A percentile compares a stretch with the other conserved stretches of the same genome.
Evolutionary conservation across 2,888 invertebrate genomes (phyloP).

Genomic region (Platycnemis pennipes): DNA sequence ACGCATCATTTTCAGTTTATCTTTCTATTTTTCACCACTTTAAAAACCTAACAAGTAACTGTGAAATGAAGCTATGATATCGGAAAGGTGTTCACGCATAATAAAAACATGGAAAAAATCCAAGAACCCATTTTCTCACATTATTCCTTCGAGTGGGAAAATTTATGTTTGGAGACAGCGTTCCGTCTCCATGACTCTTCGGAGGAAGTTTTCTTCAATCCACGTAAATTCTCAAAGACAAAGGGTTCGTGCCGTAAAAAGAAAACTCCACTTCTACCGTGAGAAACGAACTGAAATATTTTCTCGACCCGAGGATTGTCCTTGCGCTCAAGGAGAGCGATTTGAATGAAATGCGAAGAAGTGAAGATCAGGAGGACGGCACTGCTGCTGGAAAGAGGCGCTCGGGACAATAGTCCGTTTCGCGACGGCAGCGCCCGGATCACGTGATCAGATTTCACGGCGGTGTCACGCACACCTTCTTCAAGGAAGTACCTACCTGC

Average conservation of each 20-base stretch:
- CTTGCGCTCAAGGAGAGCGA: neutral
- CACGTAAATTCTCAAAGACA: neutral
- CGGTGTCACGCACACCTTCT: neutral
- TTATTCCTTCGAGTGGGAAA: no score
- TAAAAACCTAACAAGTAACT: no score
- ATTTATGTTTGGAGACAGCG: no score
- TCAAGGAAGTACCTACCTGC: neutral
- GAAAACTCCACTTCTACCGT: neutral
- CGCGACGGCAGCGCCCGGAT: neutral
- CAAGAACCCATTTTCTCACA: no score
- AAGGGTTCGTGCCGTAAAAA: neutral
- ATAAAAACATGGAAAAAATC: no score
- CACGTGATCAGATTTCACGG: neutral
- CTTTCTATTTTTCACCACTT: no score
- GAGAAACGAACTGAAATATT: neutral
- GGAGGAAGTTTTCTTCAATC: neutral
- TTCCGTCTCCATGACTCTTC: neutral
- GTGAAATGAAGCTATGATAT: no score
- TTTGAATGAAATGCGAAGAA: neutral
- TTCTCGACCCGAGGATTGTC: neutral
- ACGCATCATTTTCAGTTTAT: no score
- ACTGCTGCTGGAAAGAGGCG: neutral
- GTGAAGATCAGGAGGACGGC: no score
- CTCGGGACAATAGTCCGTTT: neutral
- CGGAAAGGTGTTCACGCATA: no score